phyloP scores from a whole-genome alignment of 1,140 invertebrate species.

The Nixonia krombeini region DNA sequence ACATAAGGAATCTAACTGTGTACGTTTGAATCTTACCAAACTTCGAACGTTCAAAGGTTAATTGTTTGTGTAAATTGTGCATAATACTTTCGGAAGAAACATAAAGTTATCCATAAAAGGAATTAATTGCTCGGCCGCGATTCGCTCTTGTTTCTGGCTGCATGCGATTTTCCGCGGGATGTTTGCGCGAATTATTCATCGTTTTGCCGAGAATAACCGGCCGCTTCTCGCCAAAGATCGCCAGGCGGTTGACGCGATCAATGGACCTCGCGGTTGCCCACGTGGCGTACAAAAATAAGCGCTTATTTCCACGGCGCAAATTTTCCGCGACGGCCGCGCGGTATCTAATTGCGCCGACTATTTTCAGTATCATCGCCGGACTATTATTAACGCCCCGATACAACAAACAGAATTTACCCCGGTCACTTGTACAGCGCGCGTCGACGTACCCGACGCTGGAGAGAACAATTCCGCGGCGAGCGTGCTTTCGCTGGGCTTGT shows the following conservation, averaged over 20 bases:
- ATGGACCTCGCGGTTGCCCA: constrained; percentile 31
- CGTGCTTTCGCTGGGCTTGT: too few relatives aligned
- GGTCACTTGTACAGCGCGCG: constrained; percentile 1
- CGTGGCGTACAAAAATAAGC: constrained; percentile 39
- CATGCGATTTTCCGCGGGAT: too few relatives aligned
- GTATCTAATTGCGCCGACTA: constrained; percentile 44
- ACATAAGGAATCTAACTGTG: too few relatives aligned
- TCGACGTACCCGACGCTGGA: too few relatives aligned
- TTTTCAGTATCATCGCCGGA: constrained; percentile 34
- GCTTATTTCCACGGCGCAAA: constrained; percentile 49
- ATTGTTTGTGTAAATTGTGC: constrained; percentile 6
- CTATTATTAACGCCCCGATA: constrained; percentile 38
- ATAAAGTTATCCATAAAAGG: background rate
- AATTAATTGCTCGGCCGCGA: too few relatives aligned
- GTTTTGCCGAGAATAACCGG: too few relatives aligned
- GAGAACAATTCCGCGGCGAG: too few relatives aligned
- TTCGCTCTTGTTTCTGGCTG: too few relatives aligned
- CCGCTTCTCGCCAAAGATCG: too few relatives aligned
- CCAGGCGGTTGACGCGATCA: constrained; percentile 18
- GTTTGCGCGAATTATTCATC: background rate
- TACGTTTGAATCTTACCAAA: too few relatives aligned
- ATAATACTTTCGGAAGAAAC: constrained; percentile 7
- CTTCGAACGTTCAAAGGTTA: too few relatives aligned
- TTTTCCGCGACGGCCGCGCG: constrained; percentile 41
- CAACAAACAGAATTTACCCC: constrained; percentile 45